Evolutionary conservation across 53 echinoderm and acorn worm genomes (phyloP).

Genomic region (Echinarachnius parma): DNA sequence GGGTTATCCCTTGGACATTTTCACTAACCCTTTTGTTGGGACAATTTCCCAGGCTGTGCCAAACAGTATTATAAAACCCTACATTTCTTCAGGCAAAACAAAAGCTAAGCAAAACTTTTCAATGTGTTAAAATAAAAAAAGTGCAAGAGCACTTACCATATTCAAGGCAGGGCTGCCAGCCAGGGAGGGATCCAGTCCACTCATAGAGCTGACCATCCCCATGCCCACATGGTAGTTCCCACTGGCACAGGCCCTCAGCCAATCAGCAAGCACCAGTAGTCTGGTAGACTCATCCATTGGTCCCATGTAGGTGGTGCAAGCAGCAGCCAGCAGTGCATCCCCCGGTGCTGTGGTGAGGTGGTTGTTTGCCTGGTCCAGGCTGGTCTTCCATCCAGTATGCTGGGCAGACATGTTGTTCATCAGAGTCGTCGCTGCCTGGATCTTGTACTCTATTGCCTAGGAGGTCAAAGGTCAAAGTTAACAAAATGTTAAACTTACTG

Average conservation of each 20-base stretch:
- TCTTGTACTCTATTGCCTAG: constrained; percentile 72
- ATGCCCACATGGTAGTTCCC: constrained; percentile 51
- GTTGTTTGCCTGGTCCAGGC: constrained; percentile 58
- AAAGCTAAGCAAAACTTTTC: too few relatives aligned
- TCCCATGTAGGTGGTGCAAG: constrained; percentile 84
- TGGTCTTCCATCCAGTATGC: constrained; percentile 74
- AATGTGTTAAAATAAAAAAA: too few relatives aligned
- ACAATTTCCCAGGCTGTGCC: too few relatives aligned
- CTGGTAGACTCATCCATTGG: constrained; percentile 74
- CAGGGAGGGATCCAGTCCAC: constrained; percentile 8
- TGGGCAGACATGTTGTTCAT: constrained; percentile 85
- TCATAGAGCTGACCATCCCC: constrained; percentile 20
- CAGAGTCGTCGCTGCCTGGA: constrained; percentile 65
- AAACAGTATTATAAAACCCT: too few relatives aligned
- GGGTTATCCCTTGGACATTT: too few relatives aligned
- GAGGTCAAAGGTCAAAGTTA: background rate
- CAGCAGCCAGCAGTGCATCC: constrained; percentile 81
- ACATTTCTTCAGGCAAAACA: too few relatives aligned
- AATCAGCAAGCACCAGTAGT: constrained; percentile 60
- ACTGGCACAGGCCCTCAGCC: constrained; percentile 72
- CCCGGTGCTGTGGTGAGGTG: constrained; percentile 79
- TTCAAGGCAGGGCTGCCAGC: constrained; percentile 30
- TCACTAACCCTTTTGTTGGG: too few relatives aligned
- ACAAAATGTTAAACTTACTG: too few relatives aligned
- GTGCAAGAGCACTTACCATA: constrained; percentile 14